Evolutionary conservation across 2,888 invertebrate species (phyloP).

Genomic region (Agrochola lychnidis): DNA sequence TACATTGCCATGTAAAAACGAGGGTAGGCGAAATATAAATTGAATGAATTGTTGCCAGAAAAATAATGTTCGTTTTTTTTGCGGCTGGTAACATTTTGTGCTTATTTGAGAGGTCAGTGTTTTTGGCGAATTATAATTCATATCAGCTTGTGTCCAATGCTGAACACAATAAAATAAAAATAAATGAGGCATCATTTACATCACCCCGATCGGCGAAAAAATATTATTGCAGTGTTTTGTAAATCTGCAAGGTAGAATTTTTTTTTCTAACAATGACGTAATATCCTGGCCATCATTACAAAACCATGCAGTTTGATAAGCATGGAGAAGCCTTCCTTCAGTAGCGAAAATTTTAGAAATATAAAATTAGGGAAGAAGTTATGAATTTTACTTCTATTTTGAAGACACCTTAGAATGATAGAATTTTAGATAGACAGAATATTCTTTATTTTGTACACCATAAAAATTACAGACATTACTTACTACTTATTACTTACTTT

Average conservation of each 20-base stretch:
- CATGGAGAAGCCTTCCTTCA: not conserved
- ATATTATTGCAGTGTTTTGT: too few relatives aligned
- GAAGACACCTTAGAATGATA: too few relatives aligned
- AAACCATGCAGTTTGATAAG: not conserved
- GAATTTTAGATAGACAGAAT: too few relatives aligned
- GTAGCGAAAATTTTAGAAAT: not conserved
- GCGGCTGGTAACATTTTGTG: conserved; percentile 16
- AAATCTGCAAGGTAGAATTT: too few relatives aligned
- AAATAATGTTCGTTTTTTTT: conserved; percentile 48
- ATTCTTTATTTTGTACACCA: too few relatives aligned
- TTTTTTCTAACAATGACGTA: too few relatives aligned
- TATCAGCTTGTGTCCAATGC: not conserved
- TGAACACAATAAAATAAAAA: not conserved
- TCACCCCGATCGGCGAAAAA: too few relatives aligned
- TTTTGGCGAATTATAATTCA: conserved; percentile 34
- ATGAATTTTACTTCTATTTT: too few relatives aligned
- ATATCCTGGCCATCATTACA: not conserved
- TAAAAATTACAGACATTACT: too few relatives aligned
- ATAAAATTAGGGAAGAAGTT: not conserved
- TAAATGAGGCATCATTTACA: conserved; percentile 1
- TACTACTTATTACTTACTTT: too few relatives aligned
- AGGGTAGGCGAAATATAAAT: conserved; percentile 58
- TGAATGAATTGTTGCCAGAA: conserved; percentile 57
- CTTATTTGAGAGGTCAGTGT: conserved; percentile 17
- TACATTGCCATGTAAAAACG: conserved; percentile 58